Base-by-base conservation (phyloP, 2,888 invertebrate genomes). In the Thymelicus lineola region DNA sequence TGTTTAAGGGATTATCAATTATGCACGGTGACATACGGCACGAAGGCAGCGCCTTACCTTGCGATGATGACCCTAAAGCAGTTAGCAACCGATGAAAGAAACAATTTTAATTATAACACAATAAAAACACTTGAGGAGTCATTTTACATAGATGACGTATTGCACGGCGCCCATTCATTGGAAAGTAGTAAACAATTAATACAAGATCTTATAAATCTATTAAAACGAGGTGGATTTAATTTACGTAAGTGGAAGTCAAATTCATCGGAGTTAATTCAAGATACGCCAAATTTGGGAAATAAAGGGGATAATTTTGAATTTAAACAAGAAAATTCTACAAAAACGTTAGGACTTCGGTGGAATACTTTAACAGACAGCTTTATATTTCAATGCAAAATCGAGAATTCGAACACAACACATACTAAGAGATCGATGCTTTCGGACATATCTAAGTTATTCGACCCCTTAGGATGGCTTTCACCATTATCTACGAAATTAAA, bases 181-280 rank as follows among this genome's bases (percentile, higher is more conserved):
- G 20, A 55, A 28, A 12, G 12, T 28, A 5, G 10, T 3, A 55
- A 14, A 55, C 20, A 55, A 28, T 9, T 55, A 28, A 20, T 28
- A 35, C 35, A 28, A 55, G 55, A 55, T 10, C 35, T 55, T 20
- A 55, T 55, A 20, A 55, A 55, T 14, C 35, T 55, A 28, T 35
- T 55, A 20, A 20, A 55, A 28, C 35, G 28, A 55, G 55, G 55
- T 15, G 55, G 55, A 28, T 55, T 28, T 28, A 48, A 48, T 48
- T 48, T 48, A 48, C 55, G 28, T 45, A 68, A 71, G 17, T 68
- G 67, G 70, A 14, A 60, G 14, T 62, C 72, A 9, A 72, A 73
- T 46, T 15, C 42, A 7, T 14, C 48, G 6, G 58, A 58, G 36
- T 35, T 65, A 36, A 0, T 53, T 46, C 10, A 55, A 55, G 58